Conservation (phyloP, 2,797 vertebrate species). For the Geotrypetes seraphini region DNA sequence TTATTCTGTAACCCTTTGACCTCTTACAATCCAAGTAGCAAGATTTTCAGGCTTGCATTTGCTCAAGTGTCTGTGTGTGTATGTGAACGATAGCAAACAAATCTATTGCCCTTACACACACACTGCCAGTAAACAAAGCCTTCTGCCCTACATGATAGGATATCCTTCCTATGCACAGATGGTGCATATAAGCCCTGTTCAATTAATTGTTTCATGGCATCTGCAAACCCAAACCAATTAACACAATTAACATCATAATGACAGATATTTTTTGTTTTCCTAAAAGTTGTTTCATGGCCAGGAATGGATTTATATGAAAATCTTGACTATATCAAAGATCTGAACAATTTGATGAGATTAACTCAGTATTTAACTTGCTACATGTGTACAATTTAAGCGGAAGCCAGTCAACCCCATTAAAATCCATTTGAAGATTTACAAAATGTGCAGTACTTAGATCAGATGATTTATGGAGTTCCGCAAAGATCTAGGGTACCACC, state of each 20-base stretch:
- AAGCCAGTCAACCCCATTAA: no score
- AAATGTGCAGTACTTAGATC: no score
- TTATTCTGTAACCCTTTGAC: conserved; percentile 41
- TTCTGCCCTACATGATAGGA: conserved; percentile 17
- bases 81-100: conserved; percentile 24
- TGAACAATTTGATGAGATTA: no score
- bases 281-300: conserved; percentile 28
- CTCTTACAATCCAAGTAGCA: conserved; percentile 25
- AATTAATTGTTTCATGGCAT: conserved; percentile 14
- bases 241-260: conserved; percentile 15
- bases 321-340: no score
- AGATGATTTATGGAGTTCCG: no score
- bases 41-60: conserved; percentile 16
- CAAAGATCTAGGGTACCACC: no score
- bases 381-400: no score
- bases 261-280: conserved; percentile 1
- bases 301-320: conserved; percentile 24
- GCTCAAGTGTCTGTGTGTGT: conserved; percentile 30
- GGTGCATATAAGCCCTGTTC: conserved; percentile 11
- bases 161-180: background rate
- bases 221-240: conserved; percentile 8
- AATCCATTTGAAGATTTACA: no score
- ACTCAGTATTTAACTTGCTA: no score
- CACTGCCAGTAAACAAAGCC: no score
- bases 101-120: no score